A percentile compares a stretch with the other conserved stretches of the same genome.
Conservation (phyloP, 2,888 invertebrate species). For the Epinotia brunnichana region DNA sequence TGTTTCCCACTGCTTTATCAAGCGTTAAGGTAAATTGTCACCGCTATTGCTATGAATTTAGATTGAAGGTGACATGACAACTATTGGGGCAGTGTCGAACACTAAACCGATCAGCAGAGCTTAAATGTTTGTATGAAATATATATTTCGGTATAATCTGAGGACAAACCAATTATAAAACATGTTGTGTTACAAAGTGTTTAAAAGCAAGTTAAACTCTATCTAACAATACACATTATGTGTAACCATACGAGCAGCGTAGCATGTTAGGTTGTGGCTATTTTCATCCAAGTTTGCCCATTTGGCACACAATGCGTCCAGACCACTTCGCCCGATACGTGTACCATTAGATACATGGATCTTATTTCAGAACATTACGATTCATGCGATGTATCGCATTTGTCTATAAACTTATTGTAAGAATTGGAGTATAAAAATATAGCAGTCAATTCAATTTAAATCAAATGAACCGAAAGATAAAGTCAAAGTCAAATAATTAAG, state of each 20-base stretch:
- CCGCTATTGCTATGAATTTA: too few species aligned
- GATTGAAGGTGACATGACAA: too few species aligned
- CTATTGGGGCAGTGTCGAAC: too few species aligned
- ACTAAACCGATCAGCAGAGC: too few species aligned
- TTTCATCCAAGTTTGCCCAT: slow-evolving; percentile 42
- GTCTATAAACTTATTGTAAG: slow-evolving; percentile 9
- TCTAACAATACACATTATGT: slow-evolving; percentile 28
- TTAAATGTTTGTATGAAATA: background rate
- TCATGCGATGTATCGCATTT: slow-evolving; percentile 32
- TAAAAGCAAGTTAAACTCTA: slow-evolving; percentile 18
- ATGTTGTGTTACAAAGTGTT: background rate
- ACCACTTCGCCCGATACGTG: slow-evolving; percentile 31
- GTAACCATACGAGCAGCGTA: slow-evolving; percentile 15
- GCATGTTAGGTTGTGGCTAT: slow-evolving; percentile 31
- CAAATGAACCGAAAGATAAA: background rate
- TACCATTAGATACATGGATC: slow-evolving; percentile 36
- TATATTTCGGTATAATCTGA: background rate
- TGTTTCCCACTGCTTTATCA: too few species aligned
- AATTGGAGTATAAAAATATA: background rate
- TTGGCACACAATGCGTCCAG: slow-evolving; percentile 41
- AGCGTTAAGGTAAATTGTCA: too few species aligned
- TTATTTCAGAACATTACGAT: slow-evolving; percentile 31
- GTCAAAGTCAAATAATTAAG: too few species aligned
- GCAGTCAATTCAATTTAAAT: background rate
- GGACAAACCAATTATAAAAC: background rate